phyloP scores from a whole-genome alignment of 2,888 invertebrate genomes.

The Dusona sp. region DNA sequence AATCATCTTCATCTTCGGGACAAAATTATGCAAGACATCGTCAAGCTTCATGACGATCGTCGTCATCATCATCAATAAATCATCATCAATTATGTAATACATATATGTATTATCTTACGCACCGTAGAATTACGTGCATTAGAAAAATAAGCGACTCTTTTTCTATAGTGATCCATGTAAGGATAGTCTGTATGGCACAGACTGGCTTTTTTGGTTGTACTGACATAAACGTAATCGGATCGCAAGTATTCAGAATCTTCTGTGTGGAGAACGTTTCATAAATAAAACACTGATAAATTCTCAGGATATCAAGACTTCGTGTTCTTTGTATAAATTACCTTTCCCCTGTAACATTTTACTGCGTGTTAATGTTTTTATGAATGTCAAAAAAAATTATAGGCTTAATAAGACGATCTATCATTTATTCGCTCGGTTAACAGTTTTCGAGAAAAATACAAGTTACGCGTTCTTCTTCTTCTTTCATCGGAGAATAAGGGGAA shows the following conservation, averaged over 20 bases:
- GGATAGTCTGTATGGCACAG: constrained; percentile 43
- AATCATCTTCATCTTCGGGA: not conserved
- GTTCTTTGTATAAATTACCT: constrained; percentile 18
- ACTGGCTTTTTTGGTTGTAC: constrained; percentile 63
- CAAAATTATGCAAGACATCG: constrained; percentile 5
- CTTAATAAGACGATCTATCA: too few species aligned
- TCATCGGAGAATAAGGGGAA: too few species aligned
- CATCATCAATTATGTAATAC: constrained; percentile 59
- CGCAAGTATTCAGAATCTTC: constrained; percentile 76
- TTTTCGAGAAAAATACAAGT: too few species aligned
- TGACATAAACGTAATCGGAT: constrained; percentile 65
- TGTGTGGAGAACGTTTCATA: constrained; percentile 80
- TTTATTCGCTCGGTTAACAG: too few species aligned
- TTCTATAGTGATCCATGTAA: constrained; percentile 73
- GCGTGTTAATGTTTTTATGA: too few species aligned
- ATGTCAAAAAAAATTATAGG: too few species aligned
- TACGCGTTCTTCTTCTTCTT: too few species aligned
- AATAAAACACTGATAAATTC: constrained; percentile 77
- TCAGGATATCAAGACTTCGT: constrained; percentile 22
- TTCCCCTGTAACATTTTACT: too few species aligned
- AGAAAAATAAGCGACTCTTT: constrained; percentile 74
- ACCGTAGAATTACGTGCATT: constrained; percentile 74
- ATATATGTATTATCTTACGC: constrained; percentile 61
- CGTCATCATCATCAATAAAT: constrained; percentile 66
- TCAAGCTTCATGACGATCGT: constrained; percentile 31